Percentiles rank a stretch among this genome's conserved stretches.
These are phyloP conservation scores for Pemphigus obesinymphae DNA, from an alignment of 1,140 invertebrate species.

Conservation along the genomic window DNA sequence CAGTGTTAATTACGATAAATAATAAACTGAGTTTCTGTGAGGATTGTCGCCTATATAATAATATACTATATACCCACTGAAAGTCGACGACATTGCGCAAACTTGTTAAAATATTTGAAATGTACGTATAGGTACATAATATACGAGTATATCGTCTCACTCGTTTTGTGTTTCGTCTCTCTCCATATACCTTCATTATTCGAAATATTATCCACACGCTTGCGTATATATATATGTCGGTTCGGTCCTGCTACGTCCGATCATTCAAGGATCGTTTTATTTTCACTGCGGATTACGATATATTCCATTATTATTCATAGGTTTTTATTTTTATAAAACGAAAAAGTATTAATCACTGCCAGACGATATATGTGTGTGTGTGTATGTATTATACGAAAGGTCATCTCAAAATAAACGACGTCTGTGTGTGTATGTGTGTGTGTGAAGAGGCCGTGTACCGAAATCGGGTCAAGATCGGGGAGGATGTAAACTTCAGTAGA, in stretches of 20 bases:
- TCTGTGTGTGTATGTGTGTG: not conserved
- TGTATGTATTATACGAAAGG: not conserved
- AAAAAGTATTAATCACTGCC: not conserved
- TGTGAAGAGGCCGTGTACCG: not conserved
- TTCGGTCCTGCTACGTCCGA: not conserved
- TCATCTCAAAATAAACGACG: not conserved
- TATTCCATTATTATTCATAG: not conserved
- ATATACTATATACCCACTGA: too few species aligned
- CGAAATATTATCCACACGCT: not conserved
- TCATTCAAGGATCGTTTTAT: not conserved
- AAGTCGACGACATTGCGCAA: not conserved
- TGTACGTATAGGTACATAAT: too few species aligned
- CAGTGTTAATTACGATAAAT: too few species aligned
- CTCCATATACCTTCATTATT: too few species aligned
- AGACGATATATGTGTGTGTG: not conserved
- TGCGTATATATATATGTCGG: not conserved
- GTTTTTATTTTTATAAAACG: not conserved
- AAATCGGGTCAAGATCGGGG: slow-evolving; percentile 34
- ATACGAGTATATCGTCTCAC: too few species aligned
- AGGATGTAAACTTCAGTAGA: slow-evolving; percentile 21
- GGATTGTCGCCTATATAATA: not conserved
- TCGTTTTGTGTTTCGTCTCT: too few species aligned
- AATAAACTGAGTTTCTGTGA: not conserved
- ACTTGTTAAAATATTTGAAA: not conserved
- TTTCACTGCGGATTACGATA: not conserved